Conservation (phyloP, 2,797 vertebrate genomes). For the Enteromius anoplus region DNA sequence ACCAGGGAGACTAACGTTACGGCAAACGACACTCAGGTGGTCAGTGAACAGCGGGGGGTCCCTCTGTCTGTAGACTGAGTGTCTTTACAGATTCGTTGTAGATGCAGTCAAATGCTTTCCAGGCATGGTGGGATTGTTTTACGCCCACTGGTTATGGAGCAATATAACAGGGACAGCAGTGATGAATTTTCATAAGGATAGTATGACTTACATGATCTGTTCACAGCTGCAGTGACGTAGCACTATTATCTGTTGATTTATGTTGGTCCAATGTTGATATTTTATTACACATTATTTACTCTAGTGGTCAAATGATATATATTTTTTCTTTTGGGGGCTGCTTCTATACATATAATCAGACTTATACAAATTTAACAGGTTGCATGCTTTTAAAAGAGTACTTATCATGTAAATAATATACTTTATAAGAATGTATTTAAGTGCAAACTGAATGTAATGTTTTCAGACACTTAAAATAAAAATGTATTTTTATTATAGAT, state of each 20-base stretch:
- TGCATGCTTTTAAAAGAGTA: background rate
- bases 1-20: slow-evolving; percentile 63
- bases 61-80: background rate
- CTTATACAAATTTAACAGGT: background rate
- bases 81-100: background rate
- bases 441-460: background rate
- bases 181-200: background rate
- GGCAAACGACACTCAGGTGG: slow-evolving; percentile 61
- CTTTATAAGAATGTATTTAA: background rate
- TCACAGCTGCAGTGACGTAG: background rate
- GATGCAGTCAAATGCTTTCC: background rate
- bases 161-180: background rate
- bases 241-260: background rate
- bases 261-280: background rate
- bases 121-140: background rate
- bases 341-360: background rate
- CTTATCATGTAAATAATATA: background rate
- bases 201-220: background rate
- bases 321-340: background rate
- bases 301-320: background rate
- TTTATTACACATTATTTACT: background rate
- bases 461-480: background rate
- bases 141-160: background rate
- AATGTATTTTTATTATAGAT: background rate
- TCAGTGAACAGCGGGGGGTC: slow-evolving; percentile 50